Evolutionary conservation across 2,113 vertebrate genomes (phyloP), one percentile per base, ranked within the genome.

Genomic region (Ursus arctos): DNA sequence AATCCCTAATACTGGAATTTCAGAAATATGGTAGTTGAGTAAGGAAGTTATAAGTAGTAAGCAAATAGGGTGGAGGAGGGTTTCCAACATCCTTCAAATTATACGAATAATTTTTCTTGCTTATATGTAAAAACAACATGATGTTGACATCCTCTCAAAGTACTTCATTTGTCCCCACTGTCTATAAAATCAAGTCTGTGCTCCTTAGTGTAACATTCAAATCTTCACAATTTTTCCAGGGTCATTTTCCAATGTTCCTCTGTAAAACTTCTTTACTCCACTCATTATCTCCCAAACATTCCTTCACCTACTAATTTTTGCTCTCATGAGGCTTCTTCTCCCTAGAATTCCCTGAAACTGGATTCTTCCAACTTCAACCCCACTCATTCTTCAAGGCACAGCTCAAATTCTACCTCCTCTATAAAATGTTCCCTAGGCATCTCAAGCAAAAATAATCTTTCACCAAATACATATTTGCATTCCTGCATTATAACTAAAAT

Each of bases 111-210:
- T 53, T 65, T 49, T 65, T 91, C 67, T 69, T 89, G 53, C 36
- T 21, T 69, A 14, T 47, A 74, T n/a, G 79, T 97, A 95, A 96
- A 92, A 81, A 18, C n/a, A 77, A 63, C 65, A 92, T 55, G n/a
- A 7, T 53, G 9, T 40, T 88, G 36, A 87, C 15, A 82, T 8
- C 26, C 49, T 55, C 57, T 76, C 15, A 76, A 79, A 94, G 24
- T 12, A 86, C 15, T 87, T 83, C 19, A 81, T 55, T 85, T 31
- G 47, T 89, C 72, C 33, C 16, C 43, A 81, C 7, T 33, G 51
- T 89, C 59, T 79, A 43, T 10, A 76, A 47, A 43, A 72, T 53
- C 51, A 81, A 88, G 19, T 57, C 9, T 4, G 82, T 21, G 53
- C 19, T 74, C 11, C 10, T 89, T 71, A 85, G 63, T 33, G 49